A percentile compares a stretch with the other conserved stretches of the same genome.
Conservation (phyloP, 2,888 invertebrate genomes). For the Plebejus argus region DNA sequence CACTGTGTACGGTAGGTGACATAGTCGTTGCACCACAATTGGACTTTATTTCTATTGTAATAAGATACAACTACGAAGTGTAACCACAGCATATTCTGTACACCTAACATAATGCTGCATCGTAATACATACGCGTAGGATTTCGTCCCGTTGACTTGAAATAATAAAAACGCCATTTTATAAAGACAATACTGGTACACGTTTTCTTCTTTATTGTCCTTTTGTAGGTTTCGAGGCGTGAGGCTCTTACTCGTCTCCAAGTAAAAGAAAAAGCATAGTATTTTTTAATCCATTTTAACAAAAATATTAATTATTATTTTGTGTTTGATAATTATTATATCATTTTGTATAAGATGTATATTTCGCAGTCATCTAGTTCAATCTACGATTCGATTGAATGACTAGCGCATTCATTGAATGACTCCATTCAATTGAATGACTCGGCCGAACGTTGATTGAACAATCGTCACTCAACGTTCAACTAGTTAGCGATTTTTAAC, state of each 20-base stretch:
- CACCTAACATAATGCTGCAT: conserved; percentile 65
- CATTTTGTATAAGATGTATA: no score
- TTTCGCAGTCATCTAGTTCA: no score
- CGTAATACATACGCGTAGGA: conserved; percentile 62
- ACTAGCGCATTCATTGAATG: no score
- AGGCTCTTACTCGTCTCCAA: background rate
- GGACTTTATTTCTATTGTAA: background rate
- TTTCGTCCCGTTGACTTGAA: conserved; percentile 53
- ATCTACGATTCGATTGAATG: no score
- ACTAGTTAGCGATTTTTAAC: no score
- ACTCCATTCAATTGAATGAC: no score
- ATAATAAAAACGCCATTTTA: conserved; percentile 17
- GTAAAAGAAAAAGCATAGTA: background rate
- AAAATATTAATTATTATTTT: no score
- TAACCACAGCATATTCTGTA: conserved; percentile 37
- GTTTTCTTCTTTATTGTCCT: background rate
- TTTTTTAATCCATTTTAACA: background rate
- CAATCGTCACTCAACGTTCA: no score
- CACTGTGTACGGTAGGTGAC: background rate
- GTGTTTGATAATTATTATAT: no score
- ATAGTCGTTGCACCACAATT: background rate
- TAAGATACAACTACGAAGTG: conserved; percentile 27
- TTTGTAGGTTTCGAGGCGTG: background rate
- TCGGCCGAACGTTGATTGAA: no score
- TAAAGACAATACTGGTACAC: background rate